Evolutionary conservation across 92 coral and sea anemone species (phyloP).

Genomic region (Parazoanthus darwini): DNA sequence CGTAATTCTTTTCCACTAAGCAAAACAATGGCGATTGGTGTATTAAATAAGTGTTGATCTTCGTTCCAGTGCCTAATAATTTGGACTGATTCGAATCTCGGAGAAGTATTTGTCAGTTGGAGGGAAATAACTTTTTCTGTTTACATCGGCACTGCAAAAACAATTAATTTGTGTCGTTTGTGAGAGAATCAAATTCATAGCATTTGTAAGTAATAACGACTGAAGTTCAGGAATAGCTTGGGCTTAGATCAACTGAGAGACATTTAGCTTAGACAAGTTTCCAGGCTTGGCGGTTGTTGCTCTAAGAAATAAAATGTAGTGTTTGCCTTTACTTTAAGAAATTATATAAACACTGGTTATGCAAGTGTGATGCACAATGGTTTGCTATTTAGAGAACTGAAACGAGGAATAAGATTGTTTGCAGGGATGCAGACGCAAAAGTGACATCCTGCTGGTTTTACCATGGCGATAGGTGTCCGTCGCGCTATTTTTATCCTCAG

Average conservation of each 20-base stretch:
- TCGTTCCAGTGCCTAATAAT: not conserved
- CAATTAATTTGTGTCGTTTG: not conserved
- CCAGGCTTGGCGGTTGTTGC: not conserved
- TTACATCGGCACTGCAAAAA: not conserved
- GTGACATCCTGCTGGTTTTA: not conserved
- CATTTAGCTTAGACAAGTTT: not conserved
- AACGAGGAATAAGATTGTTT: not conserved
- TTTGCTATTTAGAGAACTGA: not conserved
- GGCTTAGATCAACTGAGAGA: not conserved
- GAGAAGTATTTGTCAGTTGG: not conserved
- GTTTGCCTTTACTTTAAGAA: not conserved
- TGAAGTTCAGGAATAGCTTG: not conserved
- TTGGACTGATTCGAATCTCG: not conserved
- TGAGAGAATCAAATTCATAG: not conserved
- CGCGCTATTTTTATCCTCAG: not conserved
- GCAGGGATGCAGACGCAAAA: not conserved
- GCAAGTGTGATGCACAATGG: not conserved
- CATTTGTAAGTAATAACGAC: slow-evolving; percentile 5
- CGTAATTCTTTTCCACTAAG: not conserved
- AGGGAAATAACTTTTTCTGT: not conserved
- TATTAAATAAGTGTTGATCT: not conserved
- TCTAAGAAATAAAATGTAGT: too few species aligned
- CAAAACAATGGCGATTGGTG: not conserved
- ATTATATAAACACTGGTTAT: not conserved
- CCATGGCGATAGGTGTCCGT: not conserved